phyloP scores from a whole-genome alignment of 2,797 vertebrate species.

The Esox lucius region DNA sequence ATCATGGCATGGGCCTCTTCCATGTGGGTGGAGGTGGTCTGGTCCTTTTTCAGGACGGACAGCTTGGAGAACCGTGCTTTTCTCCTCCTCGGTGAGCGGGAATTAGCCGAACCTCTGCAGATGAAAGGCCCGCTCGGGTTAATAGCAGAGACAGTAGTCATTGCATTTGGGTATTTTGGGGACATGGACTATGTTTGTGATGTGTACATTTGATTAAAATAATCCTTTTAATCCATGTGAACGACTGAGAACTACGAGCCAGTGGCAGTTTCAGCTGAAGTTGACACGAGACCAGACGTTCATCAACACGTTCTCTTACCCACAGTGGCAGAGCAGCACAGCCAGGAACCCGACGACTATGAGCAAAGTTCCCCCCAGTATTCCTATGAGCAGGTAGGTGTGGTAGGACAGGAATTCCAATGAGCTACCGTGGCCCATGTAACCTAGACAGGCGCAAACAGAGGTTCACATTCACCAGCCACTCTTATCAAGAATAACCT shows the following conservation, averaged over 20 bases:
- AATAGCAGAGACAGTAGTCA: neutral
- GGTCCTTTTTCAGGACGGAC: constrained; percentile 87
- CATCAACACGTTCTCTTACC: constrained; percentile 58
- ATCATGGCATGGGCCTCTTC: constrained; percentile 78
- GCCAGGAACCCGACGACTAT: constrained; percentile 84
- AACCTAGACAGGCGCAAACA: constrained; percentile 60
- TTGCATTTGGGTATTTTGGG: neutral
- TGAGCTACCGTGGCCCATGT: constrained; percentile 59
- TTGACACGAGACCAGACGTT: neutral
- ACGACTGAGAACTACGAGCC: too few species aligned
- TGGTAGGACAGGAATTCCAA: constrained; percentile 88
- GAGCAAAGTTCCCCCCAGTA: constrained; percentile 85
- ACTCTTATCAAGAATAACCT: too few species aligned
- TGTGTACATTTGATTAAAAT: neutral
- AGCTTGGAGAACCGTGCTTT: constrained; percentile 80
- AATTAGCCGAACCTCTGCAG: constrained; percentile 77
- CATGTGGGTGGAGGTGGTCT: constrained; percentile 91
- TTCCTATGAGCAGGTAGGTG: constrained; percentile 86
- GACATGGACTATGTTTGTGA: neutral
- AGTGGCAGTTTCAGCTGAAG: neutral
- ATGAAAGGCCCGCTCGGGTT: constrained; percentile 15
- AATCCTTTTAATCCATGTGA: neutral
- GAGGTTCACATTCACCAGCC: neutral
- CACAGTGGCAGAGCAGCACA: constrained; percentile 80
- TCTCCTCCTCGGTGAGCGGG: constrained; percentile 60